Base-by-base conservation (phyloP, 2,888 invertebrate genomes). In the Caenorhabditis sinica region DNA sequence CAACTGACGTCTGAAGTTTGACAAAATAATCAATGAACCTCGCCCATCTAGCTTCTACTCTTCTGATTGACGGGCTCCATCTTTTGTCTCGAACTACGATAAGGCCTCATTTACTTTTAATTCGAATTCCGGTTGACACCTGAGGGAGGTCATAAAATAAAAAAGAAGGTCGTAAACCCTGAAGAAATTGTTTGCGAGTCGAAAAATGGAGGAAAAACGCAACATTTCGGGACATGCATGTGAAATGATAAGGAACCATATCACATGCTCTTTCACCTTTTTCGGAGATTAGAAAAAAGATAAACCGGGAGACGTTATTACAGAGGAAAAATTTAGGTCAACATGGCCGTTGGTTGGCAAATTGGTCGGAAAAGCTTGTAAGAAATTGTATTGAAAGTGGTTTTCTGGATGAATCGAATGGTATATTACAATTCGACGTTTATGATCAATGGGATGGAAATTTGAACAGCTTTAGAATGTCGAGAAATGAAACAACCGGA, bases 231-330 rank as follows among this genome's bases (percentile, higher is more conserved):
- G 33, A 5, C 53, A 9, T 33, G 36, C n/a, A 23, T 56, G 25
- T 15, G 0, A 56, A 69, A 23, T 56, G 69, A 68, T 68, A 68
- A 69, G 23, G 30, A 2, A 25, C 15, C 28, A 33, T 73, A 53
- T 66, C 65, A 75, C 58, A 66, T 75, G 75, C 75, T 75, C 75
- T 75, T 65, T 43, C 40, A 65, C 65, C 65, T 25, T 28, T 63
- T 33, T 74, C 65, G 28, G 36, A 58, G 58, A 73, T 68, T 20
- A 69, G 30, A 36, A 40, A 74, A 60, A 40, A 9, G 65, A 63
- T 65, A 63, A 60, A 28, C 28, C 25, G n/a, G 60, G 60, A 60
- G 51, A 68, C 68, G 20, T 13, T 60, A 15, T 23, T n/a, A n/a
- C n/a, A n/a, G 73, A 36, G 49, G 61, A 28, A 15, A 56, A 56